Evolutionary conservation across 2,797 vertebrate species (phyloP).

Genomic region (Acropternis orthonyx): DNA sequence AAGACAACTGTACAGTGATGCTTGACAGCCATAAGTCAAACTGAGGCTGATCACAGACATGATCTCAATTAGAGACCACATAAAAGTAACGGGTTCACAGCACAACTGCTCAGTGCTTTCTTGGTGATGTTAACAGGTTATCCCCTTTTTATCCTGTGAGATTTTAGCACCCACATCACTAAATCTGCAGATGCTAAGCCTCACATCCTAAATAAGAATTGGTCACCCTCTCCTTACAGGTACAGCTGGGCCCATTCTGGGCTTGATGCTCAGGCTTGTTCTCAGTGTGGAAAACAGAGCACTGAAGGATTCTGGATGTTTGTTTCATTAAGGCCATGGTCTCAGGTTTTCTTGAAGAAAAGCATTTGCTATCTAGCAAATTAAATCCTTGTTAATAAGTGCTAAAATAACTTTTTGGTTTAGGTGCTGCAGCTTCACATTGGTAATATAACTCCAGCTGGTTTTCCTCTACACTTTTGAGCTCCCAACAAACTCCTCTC

Average conservation of each 20-base stretch:
- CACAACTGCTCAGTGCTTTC: background rate
- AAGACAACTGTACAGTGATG: accelerated
- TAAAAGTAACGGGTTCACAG: background rate
- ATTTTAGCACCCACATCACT: background rate
- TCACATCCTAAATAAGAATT: background rate
- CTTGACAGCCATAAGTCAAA: background rate
- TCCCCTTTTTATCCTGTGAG: accelerated
- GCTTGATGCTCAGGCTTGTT: background rate
- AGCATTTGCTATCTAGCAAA: background rate
- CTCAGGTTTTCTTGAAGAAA: background rate
- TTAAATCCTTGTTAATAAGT: background rate
- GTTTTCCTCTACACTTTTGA: background rate
- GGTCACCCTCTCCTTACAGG: background rate
- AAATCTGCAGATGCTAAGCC: background rate
- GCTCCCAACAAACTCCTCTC: background rate
- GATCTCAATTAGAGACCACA: background rate
- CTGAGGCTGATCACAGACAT: background rate
- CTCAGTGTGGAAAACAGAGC: background rate
- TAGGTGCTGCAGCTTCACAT: background rate
- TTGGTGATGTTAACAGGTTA: background rate
- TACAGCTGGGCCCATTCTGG: background rate
- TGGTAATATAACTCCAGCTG: background rate
- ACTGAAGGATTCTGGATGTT: background rate
- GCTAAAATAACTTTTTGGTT: background rate
- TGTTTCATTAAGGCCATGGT: background rate